Evolutionary conservation across 2,113 vertebrate species (phyloP).

Genomic region (Motacilla alba): DNA sequence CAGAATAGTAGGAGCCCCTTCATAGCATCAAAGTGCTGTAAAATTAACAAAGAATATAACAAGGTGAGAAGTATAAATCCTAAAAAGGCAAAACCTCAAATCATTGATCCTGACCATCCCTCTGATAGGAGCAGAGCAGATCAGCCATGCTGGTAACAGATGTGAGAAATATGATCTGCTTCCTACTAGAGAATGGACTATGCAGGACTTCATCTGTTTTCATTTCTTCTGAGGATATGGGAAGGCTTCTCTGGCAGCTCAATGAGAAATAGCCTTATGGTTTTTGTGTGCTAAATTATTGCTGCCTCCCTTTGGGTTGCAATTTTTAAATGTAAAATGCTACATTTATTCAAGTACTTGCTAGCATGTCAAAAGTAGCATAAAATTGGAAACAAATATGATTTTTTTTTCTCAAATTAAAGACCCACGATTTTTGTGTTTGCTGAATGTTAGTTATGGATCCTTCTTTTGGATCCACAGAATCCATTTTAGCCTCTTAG

Average conservation of each 20-base stretch:
- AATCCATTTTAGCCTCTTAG: background rate
- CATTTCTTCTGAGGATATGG: conserved; percentile 3
- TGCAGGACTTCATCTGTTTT: conserved; percentile 1
- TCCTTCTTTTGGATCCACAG: background rate
- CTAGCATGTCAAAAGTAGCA: background rate
- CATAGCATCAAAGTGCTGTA: background rate
- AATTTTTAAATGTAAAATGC: background rate
- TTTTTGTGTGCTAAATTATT: background rate
- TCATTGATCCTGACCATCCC: background rate
- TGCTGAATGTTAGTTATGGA: background rate
- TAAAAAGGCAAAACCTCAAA: conserved; percentile 25
- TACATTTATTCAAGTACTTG: background rate
- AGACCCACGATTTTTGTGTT: background rate
- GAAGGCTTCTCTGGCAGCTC: background rate
- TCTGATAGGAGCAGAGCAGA: background rate
- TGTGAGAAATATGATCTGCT: background rate
- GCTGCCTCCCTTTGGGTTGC: background rate
- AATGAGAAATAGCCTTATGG: background rate
- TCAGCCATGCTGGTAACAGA: background rate
- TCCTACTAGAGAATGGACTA: background rate
- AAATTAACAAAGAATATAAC: conserved; percentile 20
- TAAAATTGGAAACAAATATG: background rate
- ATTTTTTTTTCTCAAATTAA: background rate
- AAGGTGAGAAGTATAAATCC: background rate
- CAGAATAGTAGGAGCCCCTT: background rate